Conservation (phyloP, 2,888 invertebrate species). For the Machimus rusticus region DNA sequence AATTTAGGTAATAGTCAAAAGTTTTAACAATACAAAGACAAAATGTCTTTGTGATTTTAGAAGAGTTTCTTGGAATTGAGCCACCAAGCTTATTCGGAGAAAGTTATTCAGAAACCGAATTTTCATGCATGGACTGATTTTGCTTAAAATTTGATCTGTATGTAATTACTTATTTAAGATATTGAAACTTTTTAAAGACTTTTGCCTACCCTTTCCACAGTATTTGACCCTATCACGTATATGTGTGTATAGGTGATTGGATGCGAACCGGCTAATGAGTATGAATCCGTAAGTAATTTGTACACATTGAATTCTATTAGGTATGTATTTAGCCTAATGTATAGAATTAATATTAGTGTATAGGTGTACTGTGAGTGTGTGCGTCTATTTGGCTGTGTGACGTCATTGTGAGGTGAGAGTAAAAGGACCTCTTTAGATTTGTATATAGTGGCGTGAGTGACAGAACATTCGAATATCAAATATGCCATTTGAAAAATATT, state of each 20-base stretch:
- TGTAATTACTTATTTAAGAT: too few species aligned
- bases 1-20: neutral
- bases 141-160: too few species aligned
- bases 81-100: too few species aligned
- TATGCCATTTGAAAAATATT: neutral
- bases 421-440: neutral
- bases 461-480: neutral
- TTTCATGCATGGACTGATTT: too few species aligned
- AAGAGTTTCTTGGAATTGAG: too few species aligned
- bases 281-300: neutral
- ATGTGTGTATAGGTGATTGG: neutral
- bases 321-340: neutral
- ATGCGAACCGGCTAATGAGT: neutral
- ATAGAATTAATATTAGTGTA: neutral
- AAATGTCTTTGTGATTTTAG: too few species aligned
- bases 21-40: neutral
- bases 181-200: too few species aligned
- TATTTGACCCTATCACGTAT: neutral
- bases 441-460: neutral
- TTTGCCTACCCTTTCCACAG: neutral
- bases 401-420: neutral
- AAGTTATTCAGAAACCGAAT: too few species aligned
- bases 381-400: too few species aligned
- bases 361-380: neutral
- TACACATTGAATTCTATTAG: neutral